Percentiles rank a stretch among this genome's conserved stretches.
Conservation (phyloP, 2,888 invertebrate species). For the Selenia dentaria region DNA sequence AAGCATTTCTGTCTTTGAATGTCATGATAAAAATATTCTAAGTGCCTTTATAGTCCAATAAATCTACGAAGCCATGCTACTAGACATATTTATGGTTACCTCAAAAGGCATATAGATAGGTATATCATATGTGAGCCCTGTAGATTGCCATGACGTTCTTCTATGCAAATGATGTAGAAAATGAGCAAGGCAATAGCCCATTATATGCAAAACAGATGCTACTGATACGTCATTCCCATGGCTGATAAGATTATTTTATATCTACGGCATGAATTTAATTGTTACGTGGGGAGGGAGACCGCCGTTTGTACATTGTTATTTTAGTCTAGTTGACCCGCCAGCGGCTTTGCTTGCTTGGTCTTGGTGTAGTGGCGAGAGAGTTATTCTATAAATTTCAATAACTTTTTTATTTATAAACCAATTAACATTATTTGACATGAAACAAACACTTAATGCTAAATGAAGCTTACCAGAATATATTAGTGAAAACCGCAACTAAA, state of each 20-base stretch:
- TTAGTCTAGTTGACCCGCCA: too few relatives aligned
- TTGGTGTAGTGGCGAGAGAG: too few relatives aligned
- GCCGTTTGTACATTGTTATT: too few relatives aligned
- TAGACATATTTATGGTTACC: conserved; percentile 17
- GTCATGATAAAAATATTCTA: conserved; percentile 7
- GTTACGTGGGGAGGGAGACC: not conserved
- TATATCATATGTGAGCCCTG: conserved; percentile 6
- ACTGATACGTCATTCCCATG: conserved; percentile 52
- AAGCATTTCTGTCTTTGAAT: not conserved
- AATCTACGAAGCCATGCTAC: conserved; percentile 9
- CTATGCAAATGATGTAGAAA: conserved; percentile 50
- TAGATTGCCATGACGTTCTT: conserved; percentile 21
- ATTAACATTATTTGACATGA: too few relatives aligned
- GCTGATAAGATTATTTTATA: conserved; percentile 54
- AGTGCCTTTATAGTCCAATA: conserved; percentile 12
- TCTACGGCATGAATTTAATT: conserved; percentile 35
- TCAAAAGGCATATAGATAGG: conserved; percentile 5
- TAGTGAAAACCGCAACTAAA: too few relatives aligned
- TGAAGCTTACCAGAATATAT: too few relatives aligned
- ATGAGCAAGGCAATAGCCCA: conserved; percentile 51
- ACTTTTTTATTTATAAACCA: too few relatives aligned
- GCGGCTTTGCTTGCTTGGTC: too few relatives aligned
- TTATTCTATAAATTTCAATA: too few relatives aligned
- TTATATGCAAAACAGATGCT: conserved; percentile 55
- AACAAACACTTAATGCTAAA: too few relatives aligned